These are phyloP conservation scores for Epistrophella euchroma DNA, from an alignment of 2,888 invertebrate species.

Conservation along the genomic window DNA sequence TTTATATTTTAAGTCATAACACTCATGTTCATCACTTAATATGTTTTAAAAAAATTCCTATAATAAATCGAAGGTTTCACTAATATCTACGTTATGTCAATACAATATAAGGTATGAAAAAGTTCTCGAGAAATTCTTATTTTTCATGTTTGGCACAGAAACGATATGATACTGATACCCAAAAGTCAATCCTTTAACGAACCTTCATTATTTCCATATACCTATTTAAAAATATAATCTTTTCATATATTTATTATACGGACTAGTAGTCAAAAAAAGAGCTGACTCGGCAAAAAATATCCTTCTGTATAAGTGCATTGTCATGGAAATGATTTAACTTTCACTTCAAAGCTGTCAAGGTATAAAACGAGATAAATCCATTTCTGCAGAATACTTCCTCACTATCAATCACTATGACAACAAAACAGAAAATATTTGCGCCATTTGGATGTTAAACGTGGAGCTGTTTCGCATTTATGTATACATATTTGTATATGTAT, in stretches of 20 bases:
- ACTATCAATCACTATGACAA: conserved; percentile 49
- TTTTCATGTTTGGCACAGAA: background rate
- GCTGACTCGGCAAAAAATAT: background rate
- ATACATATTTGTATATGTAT: background rate
- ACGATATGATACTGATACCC: background rate
- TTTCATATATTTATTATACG: conserved; percentile 8
- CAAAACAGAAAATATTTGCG: conserved; percentile 36
- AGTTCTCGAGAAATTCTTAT: no score
- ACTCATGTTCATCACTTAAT: no score
- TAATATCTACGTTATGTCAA: no score
- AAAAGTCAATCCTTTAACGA: background rate
- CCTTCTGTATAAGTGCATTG: conserved; percentile 9
- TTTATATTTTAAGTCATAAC: no score
- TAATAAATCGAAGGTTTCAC: no score
- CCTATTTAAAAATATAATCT: background rate
- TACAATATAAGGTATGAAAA: no score
- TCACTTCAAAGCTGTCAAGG: conserved; percentile 8
- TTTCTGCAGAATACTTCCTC: conserved; percentile 39
- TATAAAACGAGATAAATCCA: conserved; percentile 25
- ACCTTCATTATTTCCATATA: background rate
- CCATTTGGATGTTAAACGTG: conserved; percentile 15
- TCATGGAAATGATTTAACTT: conserved; percentile 50
- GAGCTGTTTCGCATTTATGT: background rate
- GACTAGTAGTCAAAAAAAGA: background rate
- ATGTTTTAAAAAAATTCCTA: no score